phyloP scores from a whole-genome alignment of 2,888 invertebrate species.

The Neocrepidodera transversa region DNA sequence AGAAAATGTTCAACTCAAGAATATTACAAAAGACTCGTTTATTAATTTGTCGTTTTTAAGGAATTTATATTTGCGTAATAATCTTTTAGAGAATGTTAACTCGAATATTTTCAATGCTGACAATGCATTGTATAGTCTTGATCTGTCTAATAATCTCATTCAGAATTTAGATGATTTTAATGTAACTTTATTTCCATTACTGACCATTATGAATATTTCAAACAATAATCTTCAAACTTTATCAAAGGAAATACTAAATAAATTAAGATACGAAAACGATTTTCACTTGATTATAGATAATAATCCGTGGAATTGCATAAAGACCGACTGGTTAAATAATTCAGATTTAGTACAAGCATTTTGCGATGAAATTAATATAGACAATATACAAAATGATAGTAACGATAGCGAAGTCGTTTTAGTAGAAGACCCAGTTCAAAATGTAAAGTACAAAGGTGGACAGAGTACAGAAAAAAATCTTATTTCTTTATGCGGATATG shows the following conservation, averaged over 20 bases:
- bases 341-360: background rate
- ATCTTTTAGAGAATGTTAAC: slow-evolving; percentile 33
- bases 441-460: background rate
- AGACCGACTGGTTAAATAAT: background rate
- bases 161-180: slow-evolving; percentile 39
- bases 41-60: slow-evolving; percentile 15
- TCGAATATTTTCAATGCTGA: slow-evolving; percentile 22
- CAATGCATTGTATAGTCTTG: slow-evolving; percentile 29
- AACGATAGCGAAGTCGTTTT: background rate
- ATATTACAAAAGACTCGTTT: slow-evolving; percentile 35
- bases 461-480: background rate
- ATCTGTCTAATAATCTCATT: slow-evolving; percentile 42
- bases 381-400: background rate
- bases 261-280: slow-evolving; percentile 31
- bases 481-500: slow-evolving; percentile 8
- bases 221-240: slow-evolving; percentile 40
- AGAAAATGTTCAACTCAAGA: slow-evolving; percentile 25
- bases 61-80: slow-evolving; percentile 34
- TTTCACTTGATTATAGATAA: slow-evolving; percentile 41
- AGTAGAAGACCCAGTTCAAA: background rate
- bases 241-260: slow-evolving; percentile 35
- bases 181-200: slow-evolving; percentile 33
- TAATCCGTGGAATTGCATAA: slow-evolving; percentile 44
- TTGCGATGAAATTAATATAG: background rate
- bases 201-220: slow-evolving; percentile 40